These are phyloP conservation scores for Porites evermanni DNA, from an alignment of 92 coral and sea anemone species.

Conservation along the genomic window DNA sequence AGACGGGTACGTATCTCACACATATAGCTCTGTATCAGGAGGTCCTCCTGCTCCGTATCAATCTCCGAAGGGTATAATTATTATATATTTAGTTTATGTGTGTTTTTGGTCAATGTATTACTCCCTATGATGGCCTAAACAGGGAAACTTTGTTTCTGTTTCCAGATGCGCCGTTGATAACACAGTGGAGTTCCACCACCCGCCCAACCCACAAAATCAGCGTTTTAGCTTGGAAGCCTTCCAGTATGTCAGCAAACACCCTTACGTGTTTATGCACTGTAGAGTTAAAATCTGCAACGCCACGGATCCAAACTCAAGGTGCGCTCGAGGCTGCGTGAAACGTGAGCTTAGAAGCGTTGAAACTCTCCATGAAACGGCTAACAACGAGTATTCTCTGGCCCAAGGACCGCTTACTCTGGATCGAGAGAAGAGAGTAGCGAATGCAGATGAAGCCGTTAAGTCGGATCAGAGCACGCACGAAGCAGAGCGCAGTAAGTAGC, in stretches of 20 bases:
- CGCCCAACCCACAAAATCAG: constrained; percentile 45
- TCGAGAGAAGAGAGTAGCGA: constrained; percentile 23
- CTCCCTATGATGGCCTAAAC: too few species aligned
- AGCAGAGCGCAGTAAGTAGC: constrained; percentile 8
- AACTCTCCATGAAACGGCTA: constrained; percentile 19
- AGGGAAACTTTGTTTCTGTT: not conserved
- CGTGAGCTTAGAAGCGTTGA: constrained; percentile 14
- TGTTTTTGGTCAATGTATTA: not conserved
- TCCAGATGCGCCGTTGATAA: not conserved
- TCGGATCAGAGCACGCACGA: constrained; percentile 18
- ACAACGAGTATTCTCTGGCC: constrained; percentile 22
- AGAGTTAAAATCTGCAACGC: constrained; percentile 65
- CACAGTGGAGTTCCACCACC: constrained; percentile 43
- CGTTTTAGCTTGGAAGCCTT: constrained; percentile 71
- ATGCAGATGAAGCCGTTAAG: not conserved
- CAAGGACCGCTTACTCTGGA: constrained; percentile 34
- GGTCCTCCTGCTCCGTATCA: too few species aligned
- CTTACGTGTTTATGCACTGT: constrained; percentile 70
- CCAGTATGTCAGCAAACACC: constrained; percentile 43
- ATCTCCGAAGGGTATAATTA: too few species aligned
- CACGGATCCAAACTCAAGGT: constrained; percentile 48
- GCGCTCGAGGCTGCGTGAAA: constrained; percentile 36
- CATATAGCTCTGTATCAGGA: too few species aligned
- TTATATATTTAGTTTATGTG: too few species aligned
- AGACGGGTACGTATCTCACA: constrained; percentile 8